Evolutionary conservation across 2,113 vertebrate species (phyloP), one percentile per base, ranked within the genome.

Genomic region (Microcebus jonahi): DNA sequence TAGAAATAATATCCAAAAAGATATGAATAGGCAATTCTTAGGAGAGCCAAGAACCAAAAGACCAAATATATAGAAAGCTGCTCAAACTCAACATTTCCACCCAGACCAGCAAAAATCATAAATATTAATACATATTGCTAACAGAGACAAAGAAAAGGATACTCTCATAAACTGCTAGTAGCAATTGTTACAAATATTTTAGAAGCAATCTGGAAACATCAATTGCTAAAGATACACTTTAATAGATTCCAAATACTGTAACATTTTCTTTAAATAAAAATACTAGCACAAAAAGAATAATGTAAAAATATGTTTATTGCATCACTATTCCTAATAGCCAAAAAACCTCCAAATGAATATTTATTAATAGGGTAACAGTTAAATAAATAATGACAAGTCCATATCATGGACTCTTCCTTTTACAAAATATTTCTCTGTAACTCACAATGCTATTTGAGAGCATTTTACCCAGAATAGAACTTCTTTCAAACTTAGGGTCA

Each of bases 191-290:
- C 17, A 92, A 90, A 88, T 70, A 80, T 48, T 73, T n/a, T 76
- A 14, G 34, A 88, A 93, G 67, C 39, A 50, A 70, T 50, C n/a
- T 68, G 34, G 23, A 67, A 88, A 80, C 2, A 59, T 45, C 53
- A 68, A 80, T n/a, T 10, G 42, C 65, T 84, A 90, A 92, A 90
- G 63, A 73, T 79, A 93, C 3, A 57, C 42, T 87, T 89, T 77
- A 75, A 42, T 59, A 75, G 20, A 86, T 65, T 55, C 18, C 67
- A 82, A 86, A 59, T 50, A 88, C 12, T 81, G 3, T 67, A 91
- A 81, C 17, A 61, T 80, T 89, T 92, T 87, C 57, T 79, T 92
- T 14, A 87, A 91, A 71, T 29, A 57, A 92, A 95, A 96, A 92
- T 75, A 29, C 21, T 7, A 76, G 10, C 63, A 80, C 67, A 65